Base-by-base conservation (phyloP, 2,888 invertebrate species). In the Microctonus hyperodae region DNA sequence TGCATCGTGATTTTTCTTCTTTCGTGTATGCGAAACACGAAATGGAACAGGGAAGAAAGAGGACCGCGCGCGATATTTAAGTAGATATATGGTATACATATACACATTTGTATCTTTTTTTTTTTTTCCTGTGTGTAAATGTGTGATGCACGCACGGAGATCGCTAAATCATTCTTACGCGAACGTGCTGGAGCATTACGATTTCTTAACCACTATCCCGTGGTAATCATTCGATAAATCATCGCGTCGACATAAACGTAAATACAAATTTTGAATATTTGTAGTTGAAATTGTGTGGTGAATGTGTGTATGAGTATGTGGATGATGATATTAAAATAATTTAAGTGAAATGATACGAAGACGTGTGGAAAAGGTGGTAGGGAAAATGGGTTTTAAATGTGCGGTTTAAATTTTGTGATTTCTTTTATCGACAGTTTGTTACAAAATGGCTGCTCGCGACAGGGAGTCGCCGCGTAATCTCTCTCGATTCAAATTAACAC, bases 401-500 rank as follows among this genome's bases (percentile, higher is more conserved):
- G 44, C 9, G 44, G 16, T 44, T 44, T 16, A 65, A 65, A 71
- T 72, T 31, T 68, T 69, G 72, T 70, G 76, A 79, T 78, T 81
- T 81, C 80, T 81, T 83, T 82, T 83, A 83, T 83, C 83, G 83
- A 83, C 83, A 81, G 81, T 83, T 83, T 82, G 79, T 82, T 83
- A 83, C 81, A 83, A 83, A 83, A 83, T 83, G 83, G 83, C 83
- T 81, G 81, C 82, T 80, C 83, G 70, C 83, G 75, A 75, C 81
- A 80, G 83, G 83, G 81, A 76, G 82, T 77, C 83, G 68, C 78
- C 78, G 86, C 87, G 87, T 88, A 87, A 88, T 88, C 87, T 88
- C 86, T 84, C 84, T 79, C 86, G 85, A 86, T 86, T 86, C 87
- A 87, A 87, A 88, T 88, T 87, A 88, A 87, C 87, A 86, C 87